A percentile compares a stretch with the other conserved stretches of the same genome.
Conservation (phyloP, 2,888 invertebrate genomes). For the Branchellion lobata region DNA sequence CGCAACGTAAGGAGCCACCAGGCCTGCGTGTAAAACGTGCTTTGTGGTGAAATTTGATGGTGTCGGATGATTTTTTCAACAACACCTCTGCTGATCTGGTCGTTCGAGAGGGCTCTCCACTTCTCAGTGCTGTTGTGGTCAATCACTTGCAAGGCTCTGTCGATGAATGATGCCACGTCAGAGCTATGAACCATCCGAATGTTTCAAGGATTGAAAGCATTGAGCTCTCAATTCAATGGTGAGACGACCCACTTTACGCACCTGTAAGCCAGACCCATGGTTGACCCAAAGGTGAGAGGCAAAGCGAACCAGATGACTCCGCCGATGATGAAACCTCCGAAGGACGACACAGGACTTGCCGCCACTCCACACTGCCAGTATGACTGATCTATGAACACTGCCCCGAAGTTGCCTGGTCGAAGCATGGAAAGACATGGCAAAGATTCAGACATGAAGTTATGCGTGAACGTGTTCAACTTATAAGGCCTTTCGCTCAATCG, state of each 20-base stretch:
- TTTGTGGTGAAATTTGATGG: background rate
- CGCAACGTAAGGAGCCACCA: constrained; percentile 60
- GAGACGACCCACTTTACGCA: background rate
- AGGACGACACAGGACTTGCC: constrained; percentile 60
- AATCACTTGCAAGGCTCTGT: constrained; percentile 17
- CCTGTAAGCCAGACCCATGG: constrained; percentile 60
- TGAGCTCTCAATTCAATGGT: background rate
- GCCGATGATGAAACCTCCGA: constrained; percentile 60
- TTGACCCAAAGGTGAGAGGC: constrained; percentile 62
- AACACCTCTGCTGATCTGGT: constrained; percentile 41
- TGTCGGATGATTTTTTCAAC: background rate
- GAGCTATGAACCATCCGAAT: background rate
- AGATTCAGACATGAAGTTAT: no score
- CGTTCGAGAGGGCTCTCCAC: constrained; percentile 26
- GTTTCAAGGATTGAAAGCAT: background rate
- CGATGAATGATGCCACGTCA: background rate
- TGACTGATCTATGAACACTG: constrained; percentile 62
- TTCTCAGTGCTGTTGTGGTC: constrained; percentile 27
- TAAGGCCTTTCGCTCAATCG: no score
- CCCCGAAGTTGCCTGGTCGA: constrained; percentile 60
- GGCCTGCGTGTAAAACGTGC: constrained; percentile 54
- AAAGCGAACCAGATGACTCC: constrained; percentile 62
- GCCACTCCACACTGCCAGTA: constrained; percentile 63
- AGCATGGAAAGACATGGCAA: no score
- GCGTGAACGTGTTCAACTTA: no score